Evolutionary conservation across 1,140 invertebrate genomes (phyloP), one percentile per base, ranked within the genome.

Genomic region (Drosophila asahinai): DNA sequence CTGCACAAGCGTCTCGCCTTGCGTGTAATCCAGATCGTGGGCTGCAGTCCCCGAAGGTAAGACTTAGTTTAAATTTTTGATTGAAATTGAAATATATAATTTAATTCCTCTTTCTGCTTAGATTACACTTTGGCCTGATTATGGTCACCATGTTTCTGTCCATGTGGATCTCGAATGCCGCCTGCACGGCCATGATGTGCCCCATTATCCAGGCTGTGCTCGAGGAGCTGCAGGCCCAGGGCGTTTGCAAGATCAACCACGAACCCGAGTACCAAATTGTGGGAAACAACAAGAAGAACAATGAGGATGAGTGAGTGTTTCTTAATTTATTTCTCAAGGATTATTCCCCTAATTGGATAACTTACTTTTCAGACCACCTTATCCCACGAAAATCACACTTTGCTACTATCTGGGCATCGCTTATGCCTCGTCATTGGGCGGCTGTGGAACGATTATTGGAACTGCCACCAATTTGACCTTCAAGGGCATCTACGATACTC

Each of bases 391-490:
- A 63, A 94, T 95, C 30, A 96, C 96, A 0, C 95, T 95, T 40
- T 96, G 95, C 63, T 96, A 96, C 86, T 95, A 96, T 76, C 87
- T 98, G 62, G 95, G 95, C 8, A 96, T 97, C 27, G 97, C 97
- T 2, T 98, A 98, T 86, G 95, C 97, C 0, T 95, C 97, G 0
- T 95, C 95, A 0, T 93, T 97, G 36, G 98, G 98, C 5, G 98
- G 98, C 6, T 97, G 96, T 48, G 97, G 97, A 1, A 97, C 97
- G 1, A 93, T 99, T 2, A 97, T 98, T 3, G 98, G 98, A 5
- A 98, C 97, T 1, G 96, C 96, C 6, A 97, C 97, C 25, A 99
- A 99, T 93, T 94, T 98, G 12, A 96, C 97, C 1, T 95, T 98
- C 71, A 97, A 97, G 91, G 96, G 96, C 14, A 95, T 96, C 60